Conservation (phyloP, 2,888 invertebrate genomes). For the Parnassius glacialis region DNA sequence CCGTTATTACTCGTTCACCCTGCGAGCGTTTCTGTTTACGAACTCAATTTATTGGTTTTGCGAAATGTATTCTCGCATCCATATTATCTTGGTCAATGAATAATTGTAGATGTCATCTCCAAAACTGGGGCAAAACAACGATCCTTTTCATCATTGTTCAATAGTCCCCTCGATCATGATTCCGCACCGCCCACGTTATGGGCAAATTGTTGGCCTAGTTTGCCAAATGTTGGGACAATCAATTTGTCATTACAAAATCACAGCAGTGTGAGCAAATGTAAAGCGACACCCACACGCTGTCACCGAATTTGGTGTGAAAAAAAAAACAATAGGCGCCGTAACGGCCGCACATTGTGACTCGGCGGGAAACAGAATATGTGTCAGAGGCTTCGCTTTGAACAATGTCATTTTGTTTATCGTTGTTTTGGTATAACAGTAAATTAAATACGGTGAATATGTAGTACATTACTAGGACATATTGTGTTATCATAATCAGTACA, state of each 20-base stretch:
- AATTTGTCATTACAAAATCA: constrained; percentile 71
- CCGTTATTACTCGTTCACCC: too few relatives aligned
- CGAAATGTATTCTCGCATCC: constrained; percentile 35
- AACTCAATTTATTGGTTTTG: constrained; percentile 30
- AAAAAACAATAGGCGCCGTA: constrained; percentile 67
- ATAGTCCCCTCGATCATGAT: constrained; percentile 63
- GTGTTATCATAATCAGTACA: background rate
- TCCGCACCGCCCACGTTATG: constrained; percentile 56
- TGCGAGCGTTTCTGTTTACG: constrained; percentile 12
- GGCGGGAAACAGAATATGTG: constrained; percentile 48
- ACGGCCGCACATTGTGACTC: constrained; percentile 56
- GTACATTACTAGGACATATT: constrained; percentile 1
- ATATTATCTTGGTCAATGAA: constrained; percentile 43
- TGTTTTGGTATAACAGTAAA: constrained; percentile 21
- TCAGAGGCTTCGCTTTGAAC: constrained; percentile 37
- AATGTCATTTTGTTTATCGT: constrained; percentile 25
- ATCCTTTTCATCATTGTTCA: constrained; percentile 52
- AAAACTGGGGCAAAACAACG: constrained; percentile 62
- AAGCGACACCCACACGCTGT: constrained; percentile 62
- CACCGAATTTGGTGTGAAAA: constrained; percentile 60
- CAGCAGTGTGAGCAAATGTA: constrained; percentile 59
- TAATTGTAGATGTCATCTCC: constrained; percentile 37
- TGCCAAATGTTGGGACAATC: constrained; percentile 62
- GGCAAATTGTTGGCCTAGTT: constrained; percentile 60
- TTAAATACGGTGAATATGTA: constrained; percentile 4